These are phyloP conservation scores for Bombycilla garrulus DNA, from an alignment of 2,113 vertebrate species.

Conservation along the genomic window DNA sequence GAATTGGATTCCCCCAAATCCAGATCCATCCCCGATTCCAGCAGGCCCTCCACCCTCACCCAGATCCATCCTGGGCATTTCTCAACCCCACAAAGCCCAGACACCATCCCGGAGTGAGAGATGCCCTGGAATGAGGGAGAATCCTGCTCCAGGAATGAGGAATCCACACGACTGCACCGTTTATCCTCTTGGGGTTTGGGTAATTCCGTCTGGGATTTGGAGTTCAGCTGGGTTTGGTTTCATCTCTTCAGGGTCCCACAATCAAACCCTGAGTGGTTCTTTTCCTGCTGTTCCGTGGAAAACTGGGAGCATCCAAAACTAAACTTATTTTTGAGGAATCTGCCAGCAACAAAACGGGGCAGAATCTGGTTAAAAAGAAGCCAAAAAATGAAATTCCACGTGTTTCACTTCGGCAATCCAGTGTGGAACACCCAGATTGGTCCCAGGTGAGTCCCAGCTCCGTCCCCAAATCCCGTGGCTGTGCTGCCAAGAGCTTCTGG, in stretches of 20 bases:
- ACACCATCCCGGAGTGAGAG: rapidly evolving
- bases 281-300: not conserved
- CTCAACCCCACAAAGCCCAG: not conserved
- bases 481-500: not conserved
- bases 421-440: rapidly evolving
- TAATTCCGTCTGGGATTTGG: rapidly evolving
- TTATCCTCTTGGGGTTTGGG: rapidly evolving
- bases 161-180: rapidly evolving
- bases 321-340: not conserved
- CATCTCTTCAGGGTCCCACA: not conserved
- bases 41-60: too few relatives aligned
- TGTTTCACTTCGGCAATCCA: rapidly evolving
- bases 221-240: not conserved
- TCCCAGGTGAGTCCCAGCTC: not conserved
- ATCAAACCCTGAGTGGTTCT: rapidly evolving
- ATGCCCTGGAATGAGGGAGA: not conserved
- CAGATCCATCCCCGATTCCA: not conserved
- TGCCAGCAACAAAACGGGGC: rapidly evolving
- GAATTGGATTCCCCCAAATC: too few relatives aligned
- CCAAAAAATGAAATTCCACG: rapidly evolving
- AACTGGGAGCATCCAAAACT: not conserved
- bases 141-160: not conserved
- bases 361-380: not conserved
- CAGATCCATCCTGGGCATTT: not conserved
- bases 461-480: rapidly evolving